A percentile compares a stretch with the other conserved stretches of the same genome.
These are phyloP conservation scores for Redunca redunca DNA, from an alignment of 2,113 vertebrate species.

Conservation along the genomic window DNA sequence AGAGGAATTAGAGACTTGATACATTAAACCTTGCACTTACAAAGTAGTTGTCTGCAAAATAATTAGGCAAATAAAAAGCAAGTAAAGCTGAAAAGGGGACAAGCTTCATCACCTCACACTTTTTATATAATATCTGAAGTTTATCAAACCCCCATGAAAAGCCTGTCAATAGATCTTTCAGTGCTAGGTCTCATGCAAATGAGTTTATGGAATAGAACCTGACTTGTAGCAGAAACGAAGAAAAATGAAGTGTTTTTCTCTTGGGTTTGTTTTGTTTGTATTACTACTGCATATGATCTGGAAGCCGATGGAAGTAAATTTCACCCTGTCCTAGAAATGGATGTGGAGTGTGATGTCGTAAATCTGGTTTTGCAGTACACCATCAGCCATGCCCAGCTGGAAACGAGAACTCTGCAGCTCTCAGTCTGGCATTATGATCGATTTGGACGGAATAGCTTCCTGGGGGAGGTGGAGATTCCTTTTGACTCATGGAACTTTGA, in stretches of 20 bases:
- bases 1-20: background rate
- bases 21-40: background rate
- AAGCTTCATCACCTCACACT: background rate
- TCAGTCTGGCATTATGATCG: conserved; percentile 98
- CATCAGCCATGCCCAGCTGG: conserved; percentile 96
- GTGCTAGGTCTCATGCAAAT: background rate
- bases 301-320: conserved; percentile 12
- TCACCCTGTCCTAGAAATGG: conserved; percentile 27
- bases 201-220: background rate
- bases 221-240: conserved; percentile 49
- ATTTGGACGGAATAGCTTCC: conserved; percentile 94
- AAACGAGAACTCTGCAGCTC: conserved; percentile 93
- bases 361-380: conserved; percentile 86
- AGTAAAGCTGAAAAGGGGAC: background rate
- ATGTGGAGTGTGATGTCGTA: conserved; percentile 42
- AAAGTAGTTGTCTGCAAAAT: background rate
- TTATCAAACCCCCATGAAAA: background rate
- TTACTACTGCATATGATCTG: background rate
- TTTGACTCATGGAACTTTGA: conserved; percentile 97
- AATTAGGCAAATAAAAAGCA: conserved; percentile 2
- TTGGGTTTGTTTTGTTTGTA: conserved; percentile 51
- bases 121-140: background rate
- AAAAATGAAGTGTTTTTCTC: background rate
- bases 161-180: background rate
- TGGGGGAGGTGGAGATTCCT: conserved; percentile 95